Percentiles rank a stretch among this genome's conserved stretches.
Evolutionary conservation across 2,888 invertebrate genomes (phyloP).

Genomic region (Platycheirus rosarum): DNA sequence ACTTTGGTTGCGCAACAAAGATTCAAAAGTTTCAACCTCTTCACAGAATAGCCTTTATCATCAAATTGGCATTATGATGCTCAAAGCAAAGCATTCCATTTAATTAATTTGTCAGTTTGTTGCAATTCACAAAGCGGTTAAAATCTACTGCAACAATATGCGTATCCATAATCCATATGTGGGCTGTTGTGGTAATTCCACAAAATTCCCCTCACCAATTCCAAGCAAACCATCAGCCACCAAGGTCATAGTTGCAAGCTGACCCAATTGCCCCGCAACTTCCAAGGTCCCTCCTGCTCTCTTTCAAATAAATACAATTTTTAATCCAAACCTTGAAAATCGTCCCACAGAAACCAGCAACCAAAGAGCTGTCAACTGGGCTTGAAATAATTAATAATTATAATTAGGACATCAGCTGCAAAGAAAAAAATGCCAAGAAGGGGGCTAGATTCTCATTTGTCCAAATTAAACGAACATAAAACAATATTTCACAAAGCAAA

Average conservation of each 20-base stretch:
- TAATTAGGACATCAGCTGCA: slow-evolving; percentile 64
- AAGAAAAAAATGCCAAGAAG: neutral
- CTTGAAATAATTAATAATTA: slow-evolving; percentile 66
- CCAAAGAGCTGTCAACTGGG: slow-evolving; percentile 32
- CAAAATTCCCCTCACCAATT: slow-evolving; percentile 34
- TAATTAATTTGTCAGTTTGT: too few species aligned
- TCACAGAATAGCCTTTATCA: too few species aligned
- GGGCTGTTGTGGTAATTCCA: slow-evolving; percentile 23
- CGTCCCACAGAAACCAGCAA: slow-evolving; percentile 16
- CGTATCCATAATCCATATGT: neutral
- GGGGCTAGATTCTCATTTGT: slow-evolving; percentile 5
- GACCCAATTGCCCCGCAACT: slow-evolving; percentile 4
- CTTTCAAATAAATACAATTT: slow-evolving; percentile 5
- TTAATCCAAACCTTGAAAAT: slow-evolving; percentile 20
- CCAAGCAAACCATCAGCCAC: neutral
- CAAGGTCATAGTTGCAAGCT: neutral
- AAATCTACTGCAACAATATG: neutral
- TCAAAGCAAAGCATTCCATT: too few species aligned
- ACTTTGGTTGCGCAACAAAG: too few species aligned
- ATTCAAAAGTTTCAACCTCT: too few species aligned
- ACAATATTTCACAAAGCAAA: slow-evolving; percentile 51
- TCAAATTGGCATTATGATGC: too few species aligned
- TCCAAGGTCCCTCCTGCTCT: neutral
- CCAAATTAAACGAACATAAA: slow-evolving; percentile 17
- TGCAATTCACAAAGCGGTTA: neutral